Evolutionary conservation across 2,888 invertebrate genomes (phyloP), one percentile per base, ranked within the genome.

Genomic region (Apocheima hispidaria): DNA sequence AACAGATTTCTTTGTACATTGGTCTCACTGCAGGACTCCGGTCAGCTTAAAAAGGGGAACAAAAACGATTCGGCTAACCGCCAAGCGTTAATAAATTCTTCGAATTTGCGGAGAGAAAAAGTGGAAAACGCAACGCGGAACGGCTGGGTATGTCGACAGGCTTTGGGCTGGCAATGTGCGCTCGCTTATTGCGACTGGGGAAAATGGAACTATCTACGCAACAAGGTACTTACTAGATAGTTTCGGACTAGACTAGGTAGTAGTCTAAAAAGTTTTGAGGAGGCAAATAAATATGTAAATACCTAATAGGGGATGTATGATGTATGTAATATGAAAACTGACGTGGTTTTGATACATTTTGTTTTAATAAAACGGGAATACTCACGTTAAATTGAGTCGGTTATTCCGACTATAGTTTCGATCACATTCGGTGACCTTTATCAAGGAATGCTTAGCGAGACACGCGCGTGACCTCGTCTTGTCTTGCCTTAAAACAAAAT

Each of bases 81-180:
- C 89, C 84, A 85, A 88, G 83, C 87, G 88, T 87, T 88, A 88
- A 90, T 90, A 90, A 90, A 90, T 90, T 89, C 86, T 85, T 87
- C 77, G 86, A 85, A 87, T 87, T 86, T 87, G 83, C 79, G 73
- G 82, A 75, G 75, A 69, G 78, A 77, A 74, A 76, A 74, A 76
- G 77, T 73, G 81, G 75, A 82, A 84, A 79, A 77, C 76, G 78
- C 75, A 75, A 71, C 76, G 76, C 75, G 75, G 71, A 68, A 73
- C 75, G 74, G 77, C 75, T 75, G 78, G 78, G 73, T 63, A 50
- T 66, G 68, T 64, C 65, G 70, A 66, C 68, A 68, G 70, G 60
- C 68, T 66, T 68, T 68, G 43, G 46, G 43, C 68, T 65, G 60
- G 65, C 64, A 63, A 56, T 64, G 60, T 64, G 63, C 58, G 36